Conservation (phyloP, 2,888 invertebrate species). For the Conchocele bisecta region DNA sequence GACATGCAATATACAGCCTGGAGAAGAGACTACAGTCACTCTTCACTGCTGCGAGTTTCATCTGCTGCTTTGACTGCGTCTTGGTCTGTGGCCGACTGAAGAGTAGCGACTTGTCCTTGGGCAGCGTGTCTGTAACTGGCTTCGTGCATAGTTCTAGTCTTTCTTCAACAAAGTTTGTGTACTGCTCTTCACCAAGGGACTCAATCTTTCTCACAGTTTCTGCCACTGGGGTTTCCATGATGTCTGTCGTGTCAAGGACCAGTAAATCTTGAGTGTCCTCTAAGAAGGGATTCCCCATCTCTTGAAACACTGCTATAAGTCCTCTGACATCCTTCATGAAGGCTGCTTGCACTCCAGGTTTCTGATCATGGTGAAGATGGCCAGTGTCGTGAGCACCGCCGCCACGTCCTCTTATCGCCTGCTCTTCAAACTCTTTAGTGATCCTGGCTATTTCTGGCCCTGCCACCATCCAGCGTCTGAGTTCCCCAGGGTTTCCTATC, state of each 20-base stretch:
- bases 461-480: too few species aligned
- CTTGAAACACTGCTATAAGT: not conserved
- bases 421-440: too few species aligned
- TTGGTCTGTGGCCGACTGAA: not conserved
- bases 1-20: conserved; percentile 15
- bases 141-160: not conserved
- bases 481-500: too few species aligned
- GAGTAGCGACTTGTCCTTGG: not conserved
- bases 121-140: not conserved
- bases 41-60: not conserved
- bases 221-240: not conserved
- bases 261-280: conserved; percentile 16
- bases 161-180: not conserved
- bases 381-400: too few species aligned
- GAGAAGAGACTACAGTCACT: conserved; percentile 2
- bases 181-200: not conserved
- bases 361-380: conserved; percentile 14
- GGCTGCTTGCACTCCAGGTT: too few species aligned
- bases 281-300: conserved; percentile 14
- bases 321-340: not conserved
- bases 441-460: too few species aligned
- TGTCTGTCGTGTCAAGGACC: conserved; percentile 5
- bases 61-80: not conserved
- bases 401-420: too few species aligned
- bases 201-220: conserved; percentile 6